Evolutionary conservation across 1,140 invertebrate genomes (phyloP).

Genomic region (Pachypsylla venusta): DNA sequence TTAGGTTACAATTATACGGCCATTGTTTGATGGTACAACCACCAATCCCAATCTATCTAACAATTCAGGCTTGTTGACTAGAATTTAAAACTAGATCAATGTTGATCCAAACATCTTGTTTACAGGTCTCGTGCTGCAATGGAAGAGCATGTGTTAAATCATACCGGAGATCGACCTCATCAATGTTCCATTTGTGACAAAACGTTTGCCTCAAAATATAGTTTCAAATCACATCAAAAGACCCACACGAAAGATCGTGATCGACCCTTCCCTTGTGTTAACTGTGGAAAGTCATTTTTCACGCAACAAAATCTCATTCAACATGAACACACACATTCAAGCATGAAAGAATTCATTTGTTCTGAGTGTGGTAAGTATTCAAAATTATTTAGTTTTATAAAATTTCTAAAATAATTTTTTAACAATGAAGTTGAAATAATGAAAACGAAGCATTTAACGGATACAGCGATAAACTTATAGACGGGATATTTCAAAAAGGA

Average conservation of each 20-base stretch:
- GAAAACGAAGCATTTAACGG: not conserved
- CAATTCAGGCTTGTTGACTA: too few species aligned
- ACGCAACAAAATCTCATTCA: slow-evolving; percentile 56
- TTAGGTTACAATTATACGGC: too few species aligned
- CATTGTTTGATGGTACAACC: too few species aligned
- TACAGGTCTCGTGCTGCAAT: slow-evolving; percentile 45
- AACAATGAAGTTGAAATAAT: not conserved
- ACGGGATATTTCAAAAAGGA: too few species aligned
- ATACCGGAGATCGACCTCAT: slow-evolving; percentile 50
- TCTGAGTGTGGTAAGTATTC: slow-evolving; percentile 46
- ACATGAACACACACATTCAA: slow-evolving; percentile 53
- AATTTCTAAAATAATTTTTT: slow-evolving; percentile 12
- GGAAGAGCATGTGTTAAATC: slow-evolving; percentile 52
- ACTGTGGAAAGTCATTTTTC: slow-evolving; percentile 56
- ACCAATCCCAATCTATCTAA: too few species aligned
- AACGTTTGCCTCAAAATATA: slow-evolving; percentile 61
- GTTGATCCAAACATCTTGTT: slow-evolving; percentile 15
- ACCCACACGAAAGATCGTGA: slow-evolving; percentile 52
- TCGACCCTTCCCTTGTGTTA: slow-evolving; percentile 46
- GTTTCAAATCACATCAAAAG: slow-evolving; percentile 55
- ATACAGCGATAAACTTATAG: too few species aligned
- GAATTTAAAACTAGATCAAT: not conserved
- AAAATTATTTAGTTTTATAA: too few species aligned
- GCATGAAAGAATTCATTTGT: slow-evolving; percentile 52
- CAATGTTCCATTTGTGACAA: slow-evolving; percentile 48